Evolutionary conservation across 1,140 invertebrate genomes (phyloP).

Genomic region (Aphaenogaster floridana): DNA sequence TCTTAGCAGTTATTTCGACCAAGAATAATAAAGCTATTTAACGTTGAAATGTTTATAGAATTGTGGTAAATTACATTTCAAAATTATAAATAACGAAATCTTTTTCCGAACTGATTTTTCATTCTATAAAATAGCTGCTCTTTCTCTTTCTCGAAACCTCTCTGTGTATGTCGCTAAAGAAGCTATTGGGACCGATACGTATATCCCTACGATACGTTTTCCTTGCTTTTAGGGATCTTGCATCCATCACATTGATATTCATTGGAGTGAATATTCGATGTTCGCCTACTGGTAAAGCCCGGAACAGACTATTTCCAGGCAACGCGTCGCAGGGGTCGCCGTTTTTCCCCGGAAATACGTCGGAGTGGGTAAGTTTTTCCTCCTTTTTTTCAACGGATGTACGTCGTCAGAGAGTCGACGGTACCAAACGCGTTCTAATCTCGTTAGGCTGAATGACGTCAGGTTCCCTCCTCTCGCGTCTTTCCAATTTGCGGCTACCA

Average conservation of each 20-base stretch:
- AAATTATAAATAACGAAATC: background rate
- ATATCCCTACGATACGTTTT: background rate
- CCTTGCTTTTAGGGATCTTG: constrained; percentile 1
- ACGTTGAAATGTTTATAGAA: background rate
- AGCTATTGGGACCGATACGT: background rate
- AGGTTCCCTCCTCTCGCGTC: constrained; percentile 38
- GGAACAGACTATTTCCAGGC: constrained; percentile 18
- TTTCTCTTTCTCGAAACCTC: background rate
- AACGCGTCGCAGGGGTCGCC: background rate
- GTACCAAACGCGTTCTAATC: constrained; percentile 65
- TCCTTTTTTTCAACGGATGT: constrained; percentile 32
- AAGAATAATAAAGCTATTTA: background rate
- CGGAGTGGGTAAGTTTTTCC: background rate
- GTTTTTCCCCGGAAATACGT: constrained; percentile 20
- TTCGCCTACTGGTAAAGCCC: background rate
- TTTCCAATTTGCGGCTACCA: constrained; percentile 51
- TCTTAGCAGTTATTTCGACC: background rate
- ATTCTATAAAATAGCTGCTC: background rate
- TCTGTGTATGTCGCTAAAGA: background rate
- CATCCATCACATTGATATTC: background rate
- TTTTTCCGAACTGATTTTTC: background rate
- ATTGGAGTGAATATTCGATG: constrained; percentile 4
- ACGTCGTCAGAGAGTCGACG: constrained; percentile 1
- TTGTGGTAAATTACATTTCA: background rate
- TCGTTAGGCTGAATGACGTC: constrained; percentile 65